Evolutionary conservation across 2,797 vertebrate genomes (phyloP).

Genomic region (Lophius americanus): DNA sequence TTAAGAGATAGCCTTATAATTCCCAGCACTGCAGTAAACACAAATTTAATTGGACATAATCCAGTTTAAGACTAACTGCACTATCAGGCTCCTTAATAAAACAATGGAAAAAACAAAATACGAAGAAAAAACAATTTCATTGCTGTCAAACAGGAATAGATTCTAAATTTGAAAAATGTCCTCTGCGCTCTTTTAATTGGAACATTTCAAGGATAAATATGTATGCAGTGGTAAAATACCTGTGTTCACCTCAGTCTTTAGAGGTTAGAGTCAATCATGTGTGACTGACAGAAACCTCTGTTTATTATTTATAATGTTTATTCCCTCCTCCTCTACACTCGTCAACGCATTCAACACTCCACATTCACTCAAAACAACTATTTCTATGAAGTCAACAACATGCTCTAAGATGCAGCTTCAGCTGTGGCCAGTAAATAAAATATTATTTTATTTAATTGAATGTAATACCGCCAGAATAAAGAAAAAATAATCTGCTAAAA

Average conservation of each 20-base stretch:
- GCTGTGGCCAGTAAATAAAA: too few species aligned
- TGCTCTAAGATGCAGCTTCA: too few species aligned
- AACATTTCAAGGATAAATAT: conserved; percentile 78
- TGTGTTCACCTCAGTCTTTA: not conserved
- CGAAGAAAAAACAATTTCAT: not conserved
- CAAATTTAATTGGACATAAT: conserved; percentile 17
- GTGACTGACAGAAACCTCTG: too few species aligned
- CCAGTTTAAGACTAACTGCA: conserved; percentile 3
- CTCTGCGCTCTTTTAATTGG: conserved; percentile 80
- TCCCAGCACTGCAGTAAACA: conserved; percentile 16
- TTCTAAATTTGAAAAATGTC: conserved; percentile 35
- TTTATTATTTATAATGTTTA: conserved; percentile 15
- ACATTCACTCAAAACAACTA: too few species aligned
- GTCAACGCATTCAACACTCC: too few species aligned
- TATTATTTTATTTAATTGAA: too few species aligned
- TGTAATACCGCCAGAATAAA: too few species aligned
- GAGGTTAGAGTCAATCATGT: too few species aligned
- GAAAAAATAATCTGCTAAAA: too few species aligned
- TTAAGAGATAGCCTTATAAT: conserved; percentile 8
- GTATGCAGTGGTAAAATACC: conserved; percentile 86
- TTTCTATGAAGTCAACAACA: too few species aligned
- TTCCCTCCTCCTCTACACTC: conserved; percentile 24
- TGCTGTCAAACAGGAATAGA: conserved; percentile 4
- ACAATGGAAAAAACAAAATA: conserved; percentile 11
- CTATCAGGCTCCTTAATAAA: conserved; percentile 19